Base-by-base conservation (phyloP, 2,113 vertebrate genomes). In the Synchiropus splendidus region DNA sequence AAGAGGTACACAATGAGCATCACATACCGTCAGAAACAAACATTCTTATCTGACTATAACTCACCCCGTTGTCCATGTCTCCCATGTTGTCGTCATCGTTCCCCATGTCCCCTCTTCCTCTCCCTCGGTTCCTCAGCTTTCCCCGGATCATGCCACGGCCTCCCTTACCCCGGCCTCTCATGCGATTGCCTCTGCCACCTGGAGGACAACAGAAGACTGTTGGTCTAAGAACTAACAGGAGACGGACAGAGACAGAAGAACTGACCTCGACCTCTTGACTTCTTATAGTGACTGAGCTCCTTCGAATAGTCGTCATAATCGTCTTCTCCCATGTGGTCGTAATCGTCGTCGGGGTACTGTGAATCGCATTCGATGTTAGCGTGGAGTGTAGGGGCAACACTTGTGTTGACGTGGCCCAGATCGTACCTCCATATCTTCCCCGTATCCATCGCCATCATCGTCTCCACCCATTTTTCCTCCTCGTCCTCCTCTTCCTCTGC, bases 301-400 rank as follows among this genome's bases (percentile, higher is more conserved):
- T 94, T 94, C 0, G 86, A 86, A 42, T 89, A 96, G 1, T 94
- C 91, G 0, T 96, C 91, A 1, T 92, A 92, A 1, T 92, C 90
- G 0, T 92, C 92, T 0, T 92, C 91, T 0, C 79, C 85, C 61
- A 89, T 77, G 5, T 89, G 86, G 50, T 92, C 91, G 13, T 89
- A 93, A 2, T 86, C 83, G 0, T 85, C 91, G 6, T 81, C 87
- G 37, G 87, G 92, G 90, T 94, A 60, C 1, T 31, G 18, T 12
- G 13, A 33, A 15, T 1, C 9, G 35, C 15, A 9, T 35, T 16
- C 17, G 13, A 12, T 15, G 14, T 17, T 16, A 45, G n/a, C 13
- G 30, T 36, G 11, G n/a, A 12, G 9, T 2, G 31, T 10, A 10
- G 5, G 31, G n/a, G n/a, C n/a, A n/a, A n/a, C n/a, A n/a, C n/a